Base-by-base conservation (phyloP, 2,113 vertebrate genomes). In the Pangasianodon gigas region DNA sequence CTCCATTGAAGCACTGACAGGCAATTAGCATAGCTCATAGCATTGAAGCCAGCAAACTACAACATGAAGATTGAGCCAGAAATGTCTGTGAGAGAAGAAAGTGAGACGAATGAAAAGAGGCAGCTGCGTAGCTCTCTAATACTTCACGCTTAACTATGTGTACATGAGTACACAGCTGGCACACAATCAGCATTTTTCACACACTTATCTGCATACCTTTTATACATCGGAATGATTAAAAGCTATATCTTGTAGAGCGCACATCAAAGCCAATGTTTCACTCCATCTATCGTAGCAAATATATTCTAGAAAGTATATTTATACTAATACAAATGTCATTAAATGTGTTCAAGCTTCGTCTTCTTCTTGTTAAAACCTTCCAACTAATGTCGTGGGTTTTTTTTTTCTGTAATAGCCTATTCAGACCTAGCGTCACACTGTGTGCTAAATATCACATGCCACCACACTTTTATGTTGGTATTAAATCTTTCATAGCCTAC, bases 21-120 rank as follows among this genome's bases (percentile, higher is more conserved):
- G 84, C 75, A 84, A 82, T 86, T 75, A 90, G 86, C 77, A 41
- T 82, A 48, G 56, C 44, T 46, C 46, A 37, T 48, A 41, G 32
- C 71, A 54, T 24, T 52, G 65, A 77, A 88, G 67, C 54, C 32
- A 75, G 86, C 58, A 80, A 41, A 29, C 71, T 83, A 88, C 89
- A 91, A 83, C 58, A 21, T n/a, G 54, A 87, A n/a, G 85, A 86
- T 48, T 62, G 79, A 52, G 21, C 77, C 44, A 71, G 80, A 90
- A 81, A 89, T 74, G 82, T 89, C 89, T 81, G 86, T 80, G 74
- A 88, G 51, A 88, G 11, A 41, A 51, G 37, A 44, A 67, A 37
- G 85, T 56, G 85, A 71, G 91, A 89, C 87, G 79, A 69, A 74
- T 77, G 62, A 56, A 81, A 74, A 80, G 41, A 83, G 79, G 79